Evolutionary conservation across 2,797 vertebrate genomes (phyloP), one percentile per base, ranked within the genome.

Genomic region (Eulemur albifrons): DNA sequence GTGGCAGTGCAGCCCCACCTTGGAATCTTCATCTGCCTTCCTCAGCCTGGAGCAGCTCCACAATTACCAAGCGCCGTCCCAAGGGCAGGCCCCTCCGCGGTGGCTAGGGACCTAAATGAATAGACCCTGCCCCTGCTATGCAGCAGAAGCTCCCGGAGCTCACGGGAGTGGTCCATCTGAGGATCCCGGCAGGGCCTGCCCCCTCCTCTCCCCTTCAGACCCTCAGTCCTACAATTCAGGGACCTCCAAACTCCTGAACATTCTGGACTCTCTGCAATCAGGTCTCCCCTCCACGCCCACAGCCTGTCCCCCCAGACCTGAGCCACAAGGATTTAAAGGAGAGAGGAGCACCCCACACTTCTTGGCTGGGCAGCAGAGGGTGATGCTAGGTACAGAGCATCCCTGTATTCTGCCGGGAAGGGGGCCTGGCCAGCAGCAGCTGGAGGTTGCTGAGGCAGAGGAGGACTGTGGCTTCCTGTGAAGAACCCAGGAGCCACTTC

Each of bases 401-500:
- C 72, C 20, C 79, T 25, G 40, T 35, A 25, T 52, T n/a, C 89
- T 82, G 83, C 70, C 83, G 52, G 73, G 75, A 96, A 88, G 75
- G 65, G 50, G 50, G 67, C 77, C 79, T 79, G 88, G 87, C 88
- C 88, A 79, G 88, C 83, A 73, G 91, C 48, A 82, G 43, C 90
- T 67, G 77, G 84, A 94, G 92, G 79, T 48, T 88, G 75, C 69
- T 30, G 85, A 95, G 79, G 88, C 91, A 77, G 95, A 93, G 59
- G 75, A 88, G 95, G 96, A 73, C 94, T 96, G 96, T 73, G 94
- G 86, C 95, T 97, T 98, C 97, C 97, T 89, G 96, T 96, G 96
- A 97, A 93, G 96, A 97, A 59, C 50, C 79, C 52, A 90, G 95
- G 96, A 96, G 82, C 95, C 97, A 98, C 96, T 97, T 97, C 97